Evolutionary conservation across 1,140 invertebrate species (phyloP).

Genomic region (Acromyrmex charruanus): DNA sequence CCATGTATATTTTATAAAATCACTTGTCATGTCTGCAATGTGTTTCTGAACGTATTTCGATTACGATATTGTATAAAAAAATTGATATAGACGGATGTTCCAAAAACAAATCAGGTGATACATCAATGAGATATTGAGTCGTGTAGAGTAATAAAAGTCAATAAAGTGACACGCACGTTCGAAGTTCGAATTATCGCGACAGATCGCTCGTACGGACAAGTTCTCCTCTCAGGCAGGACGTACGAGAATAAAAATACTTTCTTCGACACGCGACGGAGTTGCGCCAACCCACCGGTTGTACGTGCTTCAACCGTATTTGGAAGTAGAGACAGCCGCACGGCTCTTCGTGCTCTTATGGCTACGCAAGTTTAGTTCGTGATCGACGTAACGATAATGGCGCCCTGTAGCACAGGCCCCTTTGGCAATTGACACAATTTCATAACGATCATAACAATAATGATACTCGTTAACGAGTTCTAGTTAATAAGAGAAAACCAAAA

Average conservation of each 20-base stretch:
- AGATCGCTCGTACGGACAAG: slow-evolving; percentile 31
- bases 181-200: slow-evolving; percentile 13
- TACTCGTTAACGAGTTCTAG: slow-evolving; percentile 1
- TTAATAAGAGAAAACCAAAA: slow-evolving; percentile 35
- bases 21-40: not conserved
- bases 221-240: slow-evolving; percentile 54
- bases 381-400: slow-evolving; percentile 55
- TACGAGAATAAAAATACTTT: slow-evolving; percentile 77
- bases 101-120: not conserved
- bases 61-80: slow-evolving; percentile 12
- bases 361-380: slow-evolving; percentile 58
- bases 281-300: slow-evolving; percentile 63
- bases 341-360: slow-evolving; percentile 18
- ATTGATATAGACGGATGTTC: slow-evolving; percentile 17
- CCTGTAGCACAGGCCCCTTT: not conserved
- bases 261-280: slow-evolving; percentile 71
- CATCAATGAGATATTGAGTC: slow-evolving; percentile 16
- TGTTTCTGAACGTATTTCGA: not conserved
- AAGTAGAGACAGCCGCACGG: slow-evolving; percentile 70
- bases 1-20: not conserved
- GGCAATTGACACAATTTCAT: slow-evolving; percentile 60
- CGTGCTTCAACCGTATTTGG: slow-evolving; percentile 77
- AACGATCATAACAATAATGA: slow-evolving; percentile 42
- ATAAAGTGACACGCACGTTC: slow-evolving; percentile 51
- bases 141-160: slow-evolving; percentile 35